A percentile compares a stretch with the other conserved stretches of the same genome.
These are phyloP conservation scores for Parazoanthus darwini DNA, from an alignment of 92 coral and sea anemone genomes.

Conservation along the genomic window DNA sequence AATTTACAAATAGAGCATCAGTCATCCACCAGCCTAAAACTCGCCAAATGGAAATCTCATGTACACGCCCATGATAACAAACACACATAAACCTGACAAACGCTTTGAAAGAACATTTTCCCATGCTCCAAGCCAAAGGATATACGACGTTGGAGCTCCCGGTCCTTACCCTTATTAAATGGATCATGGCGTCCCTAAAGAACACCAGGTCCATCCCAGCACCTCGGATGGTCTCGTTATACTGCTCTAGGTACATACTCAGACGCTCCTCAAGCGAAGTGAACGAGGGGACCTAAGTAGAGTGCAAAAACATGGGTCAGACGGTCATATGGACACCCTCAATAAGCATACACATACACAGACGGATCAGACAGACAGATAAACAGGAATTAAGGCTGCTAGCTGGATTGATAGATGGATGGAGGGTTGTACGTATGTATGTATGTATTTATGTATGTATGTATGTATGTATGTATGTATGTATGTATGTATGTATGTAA, in stretches of 20 bases:
- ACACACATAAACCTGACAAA: no score
- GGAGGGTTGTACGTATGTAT: no score
- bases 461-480: background rate
- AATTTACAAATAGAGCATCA: no score
- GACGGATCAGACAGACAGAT: background rate
- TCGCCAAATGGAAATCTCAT: background rate
- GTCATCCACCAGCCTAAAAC: no score
- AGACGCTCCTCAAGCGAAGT: constrained; percentile 77
- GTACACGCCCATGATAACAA: no score
- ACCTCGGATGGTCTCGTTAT: constrained; percentile 92
- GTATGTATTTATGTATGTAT: background rate
- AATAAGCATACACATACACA: no score
- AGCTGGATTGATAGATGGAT: no score
- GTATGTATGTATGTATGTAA: no score
- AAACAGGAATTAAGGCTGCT: background rate
- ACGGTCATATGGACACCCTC: background rate
- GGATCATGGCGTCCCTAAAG: constrained; percentile 97
- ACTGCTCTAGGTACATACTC: constrained; percentile 82
- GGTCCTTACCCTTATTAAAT: constrained; percentile 77
- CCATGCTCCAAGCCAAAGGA: background rate
- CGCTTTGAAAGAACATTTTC: no score
- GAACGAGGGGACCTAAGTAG: constrained; percentile 82
- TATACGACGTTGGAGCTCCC: background rate
- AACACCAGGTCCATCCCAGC: constrained; percentile 98
- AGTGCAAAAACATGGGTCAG: background rate